phyloP scores from a whole-genome alignment of 2,888 invertebrate species.

The Coelopa pilipes region DNA sequence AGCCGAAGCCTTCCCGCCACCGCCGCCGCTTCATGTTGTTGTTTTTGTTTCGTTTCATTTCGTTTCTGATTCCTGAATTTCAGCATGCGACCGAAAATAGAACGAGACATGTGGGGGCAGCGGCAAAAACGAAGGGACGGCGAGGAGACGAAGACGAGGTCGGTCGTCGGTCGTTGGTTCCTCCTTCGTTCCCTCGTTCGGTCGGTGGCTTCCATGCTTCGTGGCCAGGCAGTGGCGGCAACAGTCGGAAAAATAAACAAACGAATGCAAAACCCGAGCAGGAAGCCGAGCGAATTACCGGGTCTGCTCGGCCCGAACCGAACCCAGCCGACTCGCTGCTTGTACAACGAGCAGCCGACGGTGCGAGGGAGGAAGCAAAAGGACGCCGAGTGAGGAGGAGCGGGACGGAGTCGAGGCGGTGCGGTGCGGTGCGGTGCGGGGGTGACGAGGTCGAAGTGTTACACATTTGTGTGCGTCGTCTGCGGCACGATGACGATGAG shows the following conservation, averaged over 20 bases:
- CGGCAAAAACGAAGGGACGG: no score
- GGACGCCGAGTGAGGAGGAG: not conserved
- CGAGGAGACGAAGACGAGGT: no score
- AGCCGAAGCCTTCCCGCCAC: conserved; percentile 27
- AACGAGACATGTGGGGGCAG: not conserved
- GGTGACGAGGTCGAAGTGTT: not conserved
- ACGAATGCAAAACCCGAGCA: conserved; percentile 25
- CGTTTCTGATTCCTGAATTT: conserved; percentile 23
- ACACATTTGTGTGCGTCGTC: conserved; percentile 19
- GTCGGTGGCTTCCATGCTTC: conserved; percentile 5
- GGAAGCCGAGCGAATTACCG: not conserved
- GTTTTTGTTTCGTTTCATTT: conserved; percentile 14
- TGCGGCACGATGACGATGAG: conserved; percentile 25
- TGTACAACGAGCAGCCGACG: no score
- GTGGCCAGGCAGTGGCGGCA: conserved; percentile 21
- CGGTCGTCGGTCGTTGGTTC: conserved; percentile 32
- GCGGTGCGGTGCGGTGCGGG: not conserved
- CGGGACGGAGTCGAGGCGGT: conserved; percentile 16
- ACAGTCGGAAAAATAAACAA: conserved; percentile 33
- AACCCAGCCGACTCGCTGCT: no score
- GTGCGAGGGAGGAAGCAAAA: no score
- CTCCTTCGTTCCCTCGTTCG: conserved; percentile 25
- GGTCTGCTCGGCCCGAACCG: conserved; percentile 9
- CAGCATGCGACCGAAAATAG: conserved; percentile 38
- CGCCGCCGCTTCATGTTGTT: conserved; percentile 16